Evolutionary conservation across 2,888 invertebrate genomes (phyloP).

Genomic region (Noctua fimbriata): DNA sequence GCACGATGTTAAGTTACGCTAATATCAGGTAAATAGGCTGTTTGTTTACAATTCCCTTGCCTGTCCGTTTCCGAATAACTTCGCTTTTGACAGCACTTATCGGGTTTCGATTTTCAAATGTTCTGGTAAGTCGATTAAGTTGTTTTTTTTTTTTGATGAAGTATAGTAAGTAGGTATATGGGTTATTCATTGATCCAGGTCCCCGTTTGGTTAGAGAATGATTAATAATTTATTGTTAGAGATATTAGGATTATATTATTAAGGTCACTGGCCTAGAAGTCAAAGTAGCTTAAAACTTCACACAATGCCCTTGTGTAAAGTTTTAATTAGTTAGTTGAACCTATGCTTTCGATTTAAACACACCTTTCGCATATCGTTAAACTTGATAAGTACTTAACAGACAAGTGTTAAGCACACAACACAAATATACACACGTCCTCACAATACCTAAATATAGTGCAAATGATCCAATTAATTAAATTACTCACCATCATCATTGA

Average conservation of each 20-base stretch:
- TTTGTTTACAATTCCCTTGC: conserved; percentile 25
- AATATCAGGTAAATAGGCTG: background rate
- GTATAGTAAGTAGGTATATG: background rate
- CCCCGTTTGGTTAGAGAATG: background rate
- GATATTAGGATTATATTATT: conserved; percentile 13
- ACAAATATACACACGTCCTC: background rate
- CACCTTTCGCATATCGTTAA: conserved; percentile 18
- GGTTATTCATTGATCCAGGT: conserved; percentile 3
- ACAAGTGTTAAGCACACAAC: conserved; percentile 13
- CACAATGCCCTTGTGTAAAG: background rate
- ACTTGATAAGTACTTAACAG: background rate
- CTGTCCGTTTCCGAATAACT: conserved; percentile 32
- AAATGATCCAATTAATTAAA: conserved; percentile 37
- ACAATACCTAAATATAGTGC: background rate
- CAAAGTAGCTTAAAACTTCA: conserved; percentile 30
- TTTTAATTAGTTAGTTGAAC: background rate
- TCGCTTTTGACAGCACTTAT: background rate
- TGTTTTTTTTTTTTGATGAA: background rate
- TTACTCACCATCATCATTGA: conserved; percentile 88
- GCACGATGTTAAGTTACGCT: too few relatives aligned
- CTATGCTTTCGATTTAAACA: conserved; percentile 6
- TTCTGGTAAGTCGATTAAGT: too few relatives aligned
- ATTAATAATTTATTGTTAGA: background rate
- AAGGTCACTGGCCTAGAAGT: conserved; percentile 30
- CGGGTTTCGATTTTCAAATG: too few relatives aligned